Conservation (phyloP, 2,888 invertebrate genomes). For the Galerucella calmariensis region DNA sequence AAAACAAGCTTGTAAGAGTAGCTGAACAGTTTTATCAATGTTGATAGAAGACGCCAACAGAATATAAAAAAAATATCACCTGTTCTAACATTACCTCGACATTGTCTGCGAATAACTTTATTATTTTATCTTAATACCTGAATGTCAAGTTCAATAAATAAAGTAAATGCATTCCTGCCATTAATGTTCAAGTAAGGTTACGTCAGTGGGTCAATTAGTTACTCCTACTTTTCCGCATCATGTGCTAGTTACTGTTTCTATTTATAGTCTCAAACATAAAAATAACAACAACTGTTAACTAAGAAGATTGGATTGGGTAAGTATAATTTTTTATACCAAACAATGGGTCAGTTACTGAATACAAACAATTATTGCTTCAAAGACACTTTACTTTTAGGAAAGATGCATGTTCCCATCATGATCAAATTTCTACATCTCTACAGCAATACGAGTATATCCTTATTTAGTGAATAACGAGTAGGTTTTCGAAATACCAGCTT, state of each 20-base stretch:
- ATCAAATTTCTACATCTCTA: no score
- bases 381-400: no score
- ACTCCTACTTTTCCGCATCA: slow-evolving; percentile 22
- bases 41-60: no score
- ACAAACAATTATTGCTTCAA: not conserved
- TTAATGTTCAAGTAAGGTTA: slow-evolving; percentile 15
- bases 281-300: slow-evolving; percentile 8
- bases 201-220: slow-evolving; percentile 29
- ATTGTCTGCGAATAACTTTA: not conserved
- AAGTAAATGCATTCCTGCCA: slow-evolving; percentile 11
- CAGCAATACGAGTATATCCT: no score
- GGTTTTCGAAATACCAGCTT: no score
- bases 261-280: slow-evolving; percentile 14
- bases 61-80: no score
- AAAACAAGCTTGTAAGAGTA: no score
- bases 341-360: not conserved
- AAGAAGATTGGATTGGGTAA: slow-evolving; percentile 3
- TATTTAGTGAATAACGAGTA: no score
- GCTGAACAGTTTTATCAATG: no score
- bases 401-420: no score
- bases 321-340: not conserved
- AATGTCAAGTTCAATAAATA: slow-evolving; percentile 31
- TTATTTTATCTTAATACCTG: not conserved
- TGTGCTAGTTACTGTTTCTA: slow-evolving; percentile 3
- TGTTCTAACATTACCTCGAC: no score